phyloP scores from a whole-genome alignment of 2,797 vertebrate species.

The Mus caroli region DNA sequence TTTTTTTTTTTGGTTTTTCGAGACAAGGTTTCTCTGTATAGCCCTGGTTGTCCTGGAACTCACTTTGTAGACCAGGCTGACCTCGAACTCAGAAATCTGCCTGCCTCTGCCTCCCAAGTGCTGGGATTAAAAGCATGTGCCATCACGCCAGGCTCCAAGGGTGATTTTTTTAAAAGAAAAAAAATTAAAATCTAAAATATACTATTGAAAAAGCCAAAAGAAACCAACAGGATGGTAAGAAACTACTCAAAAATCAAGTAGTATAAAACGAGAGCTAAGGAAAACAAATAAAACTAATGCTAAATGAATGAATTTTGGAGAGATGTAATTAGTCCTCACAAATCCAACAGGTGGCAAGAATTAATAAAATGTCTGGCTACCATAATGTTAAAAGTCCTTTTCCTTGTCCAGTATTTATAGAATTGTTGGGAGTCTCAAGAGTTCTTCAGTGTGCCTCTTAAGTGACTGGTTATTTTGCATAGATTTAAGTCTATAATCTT shows the following conservation, averaged over 20 bases:
- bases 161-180: not conserved
- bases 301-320: not conserved
- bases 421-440: conserved; percentile 1
- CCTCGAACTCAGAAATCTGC: too few species aligned
- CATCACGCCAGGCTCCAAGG: too few species aligned
- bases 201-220: not conserved
- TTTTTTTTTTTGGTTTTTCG: too few species aligned
- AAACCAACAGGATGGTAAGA: not conserved
- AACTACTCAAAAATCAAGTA: not conserved
- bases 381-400: conserved; percentile 33
- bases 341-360: conserved; percentile 19
- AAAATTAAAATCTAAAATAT: not conserved
- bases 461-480: conserved; percentile 21
- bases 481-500: conserved; percentile 8
- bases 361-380: not conserved
- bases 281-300: not conserved
- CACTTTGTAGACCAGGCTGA: too few species aligned
- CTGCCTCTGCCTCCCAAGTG: too few species aligned
- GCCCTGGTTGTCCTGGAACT: too few species aligned
- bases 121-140: too few species aligned
- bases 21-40: too few species aligned
- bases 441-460: not conserved
- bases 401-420: not conserved
- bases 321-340: not conserved
- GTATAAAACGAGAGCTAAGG: not conserved